A percentile compares a stretch with the other conserved stretches of the same genome.
These are phyloP conservation scores for Glareola pratincola DNA, from an alignment of 2,113 vertebrate species.

Conservation along the genomic window DNA sequence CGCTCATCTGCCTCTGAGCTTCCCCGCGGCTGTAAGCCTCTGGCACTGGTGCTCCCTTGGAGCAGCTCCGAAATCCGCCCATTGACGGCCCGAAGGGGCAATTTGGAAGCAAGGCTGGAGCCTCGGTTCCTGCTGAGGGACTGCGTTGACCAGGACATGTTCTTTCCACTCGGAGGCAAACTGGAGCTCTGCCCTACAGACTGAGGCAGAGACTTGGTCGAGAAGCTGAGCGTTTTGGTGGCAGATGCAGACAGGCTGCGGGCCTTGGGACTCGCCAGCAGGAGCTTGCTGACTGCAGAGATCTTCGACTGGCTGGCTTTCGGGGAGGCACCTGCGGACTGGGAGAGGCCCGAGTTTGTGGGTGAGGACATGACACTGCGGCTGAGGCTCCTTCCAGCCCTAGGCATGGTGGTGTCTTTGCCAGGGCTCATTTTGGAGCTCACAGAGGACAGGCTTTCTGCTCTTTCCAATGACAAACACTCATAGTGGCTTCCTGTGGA, in stretches of 20 bases:
- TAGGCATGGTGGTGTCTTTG: slow-evolving; percentile 90
- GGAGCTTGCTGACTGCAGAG: slow-evolving; percentile 93
- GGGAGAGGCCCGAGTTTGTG: slow-evolving; percentile 62
- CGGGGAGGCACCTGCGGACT: slow-evolving; percentile 80
- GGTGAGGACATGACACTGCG: slow-evolving; percentile 81
- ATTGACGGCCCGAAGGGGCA: slow-evolving; percentile 90
- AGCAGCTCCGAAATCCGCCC: slow-evolving; percentile 94
- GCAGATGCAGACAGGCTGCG: slow-evolving; percentile 89
- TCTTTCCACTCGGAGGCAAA: slow-evolving; percentile 85
- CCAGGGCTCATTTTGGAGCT: slow-evolving; percentile 76
- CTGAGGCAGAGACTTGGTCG: slow-evolving; percentile 94
- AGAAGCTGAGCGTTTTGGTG: slow-evolving; percentile 95
- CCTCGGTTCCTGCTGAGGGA: slow-evolving; percentile 89
- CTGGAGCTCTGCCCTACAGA: slow-evolving; percentile 85
- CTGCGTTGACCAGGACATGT: slow-evolving; percentile 93
- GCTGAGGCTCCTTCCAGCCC: slow-evolving; percentile 83
- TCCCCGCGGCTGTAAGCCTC: slow-evolving; percentile 69
- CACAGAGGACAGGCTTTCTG: slow-evolving; percentile 85
- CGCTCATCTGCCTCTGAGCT: slow-evolving; percentile 70
- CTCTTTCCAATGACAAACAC: slow-evolving; percentile 90
- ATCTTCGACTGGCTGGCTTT: slow-evolving; percentile 88
- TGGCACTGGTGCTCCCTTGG: slow-evolving; percentile 77
- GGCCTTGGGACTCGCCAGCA: slow-evolving; percentile 90
- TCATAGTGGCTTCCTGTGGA: slow-evolving; percentile 84
- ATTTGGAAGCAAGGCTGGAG: slow-evolving; percentile 84